Evolutionary conservation across 2,797 vertebrate genomes (phyloP).

Genomic region (Momotus momota): DNA sequence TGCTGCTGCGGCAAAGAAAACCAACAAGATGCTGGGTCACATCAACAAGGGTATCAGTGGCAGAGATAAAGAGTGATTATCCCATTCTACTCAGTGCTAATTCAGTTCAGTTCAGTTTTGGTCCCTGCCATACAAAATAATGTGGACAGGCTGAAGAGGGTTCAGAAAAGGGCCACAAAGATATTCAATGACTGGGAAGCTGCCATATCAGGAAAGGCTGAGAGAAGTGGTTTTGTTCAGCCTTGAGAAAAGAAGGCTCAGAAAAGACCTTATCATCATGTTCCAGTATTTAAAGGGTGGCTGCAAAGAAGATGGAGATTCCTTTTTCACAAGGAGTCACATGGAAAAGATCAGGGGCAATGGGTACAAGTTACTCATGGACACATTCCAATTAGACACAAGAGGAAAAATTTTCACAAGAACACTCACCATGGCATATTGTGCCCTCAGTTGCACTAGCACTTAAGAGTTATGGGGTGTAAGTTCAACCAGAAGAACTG

Average conservation of each 20-base stretch:
- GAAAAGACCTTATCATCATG: not conserved
- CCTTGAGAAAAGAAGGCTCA: not conserved
- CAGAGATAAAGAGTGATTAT: not conserved
- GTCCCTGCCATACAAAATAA: not conserved
- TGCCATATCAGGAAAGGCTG: not conserved
- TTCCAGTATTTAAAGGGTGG: not conserved
- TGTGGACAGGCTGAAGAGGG: not conserved
- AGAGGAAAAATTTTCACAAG: not conserved
- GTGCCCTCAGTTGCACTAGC: not conserved
- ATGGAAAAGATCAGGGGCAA: not conserved
- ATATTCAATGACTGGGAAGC: not conserved
- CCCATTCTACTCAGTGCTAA: not conserved
- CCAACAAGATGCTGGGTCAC: not conserved
- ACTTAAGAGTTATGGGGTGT: not conserved
- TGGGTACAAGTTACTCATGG: not conserved
- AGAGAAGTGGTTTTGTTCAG: not conserved
- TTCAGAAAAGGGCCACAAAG: not conserved
- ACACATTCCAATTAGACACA: not conserved
- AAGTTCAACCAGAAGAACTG: not conserved
- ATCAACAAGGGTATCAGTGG: not conserved
- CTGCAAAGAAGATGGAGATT: not conserved
- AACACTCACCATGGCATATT: rapidly evolving
- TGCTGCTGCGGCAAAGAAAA: not conserved
- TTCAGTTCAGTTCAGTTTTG: not conserved
- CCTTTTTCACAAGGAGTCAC: not conserved